Base-by-base conservation (phyloP, 2,797 vertebrate genomes). In the Neomorphus geoffroyi region DNA sequence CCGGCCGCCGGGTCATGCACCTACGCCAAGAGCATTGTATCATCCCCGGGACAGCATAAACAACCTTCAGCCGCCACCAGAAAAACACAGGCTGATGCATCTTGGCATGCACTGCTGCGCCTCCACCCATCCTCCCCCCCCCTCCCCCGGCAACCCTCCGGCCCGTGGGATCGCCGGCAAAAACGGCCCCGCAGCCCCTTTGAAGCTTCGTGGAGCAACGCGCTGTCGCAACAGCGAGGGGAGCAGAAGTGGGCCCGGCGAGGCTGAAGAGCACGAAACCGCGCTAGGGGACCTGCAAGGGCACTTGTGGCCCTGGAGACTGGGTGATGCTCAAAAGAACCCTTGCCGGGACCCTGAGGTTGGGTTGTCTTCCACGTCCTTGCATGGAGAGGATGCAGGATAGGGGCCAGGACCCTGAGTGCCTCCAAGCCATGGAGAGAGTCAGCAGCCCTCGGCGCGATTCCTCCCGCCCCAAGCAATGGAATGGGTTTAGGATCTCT, bases 31-130 rank as follows among this genome's bases (percentile, higher is more conserved):
- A 94, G 90, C 77, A 83, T 95, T 95, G 92, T 88, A 90, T 95
- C 93, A 96, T 92, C 61, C 60, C 86, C 2, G 26, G 27, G 43
- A 86, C 78, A 80, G 89, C 94, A 91, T 80, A 96, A 96, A 95
- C 95, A 96, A 83, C 88, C 90, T 84, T 75, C 88, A 67, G 69
- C 64, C 85, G 3, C 82, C 90, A 93, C 24, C 88, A 96, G 92
- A 91, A 96, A 85, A 95, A 95, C 93, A 92, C 51, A 28, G 74
- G 80, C 94, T 95, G 93, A 96, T 94, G 92, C 65, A 82, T 95
- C 54, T 96, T 96, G 96, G 96, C 96, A 2, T 23, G 75, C 4
- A 35, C 80, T 86, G 88, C 94, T 70, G 86, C 1, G 22, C 83
- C 94, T 94, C 96, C 94, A 0, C 96, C 96, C 96, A 80, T 43